Percentiles rank a stretch among this genome's conserved stretches.
These are phyloP conservation scores for Acipenser oxyrinchus DNA, from an alignment of 2,797 vertebrate genomes.

Conservation along the genomic window DNA sequence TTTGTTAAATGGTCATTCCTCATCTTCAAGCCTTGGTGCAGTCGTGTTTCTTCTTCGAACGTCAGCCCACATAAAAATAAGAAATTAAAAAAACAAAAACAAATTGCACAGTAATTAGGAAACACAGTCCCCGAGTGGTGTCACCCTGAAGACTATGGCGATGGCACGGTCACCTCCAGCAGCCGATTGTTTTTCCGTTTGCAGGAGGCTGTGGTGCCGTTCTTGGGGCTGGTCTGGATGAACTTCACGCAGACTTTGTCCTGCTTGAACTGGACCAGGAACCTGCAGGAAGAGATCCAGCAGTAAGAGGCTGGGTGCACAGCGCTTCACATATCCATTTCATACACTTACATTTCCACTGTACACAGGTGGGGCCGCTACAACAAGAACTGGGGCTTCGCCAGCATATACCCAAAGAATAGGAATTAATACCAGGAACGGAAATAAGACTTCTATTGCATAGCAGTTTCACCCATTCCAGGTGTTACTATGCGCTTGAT, in stretches of 20 bases:
- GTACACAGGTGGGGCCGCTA: no score
- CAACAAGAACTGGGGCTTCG: no score
- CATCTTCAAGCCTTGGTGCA: slow-evolving; percentile 23
- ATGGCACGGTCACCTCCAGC: slow-evolving; percentile 88
- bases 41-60: slow-evolving; percentile 25
- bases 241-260: slow-evolving; percentile 98
- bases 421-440: no score
- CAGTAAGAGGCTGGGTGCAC: no score
- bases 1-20: slow-evolving; percentile 7
- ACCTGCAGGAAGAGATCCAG: slow-evolving; percentile 53
- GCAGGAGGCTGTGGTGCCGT: slow-evolving; percentile 79
- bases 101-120: slow-evolving; percentile 68
- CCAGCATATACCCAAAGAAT: no score
- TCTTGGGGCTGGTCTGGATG: slow-evolving; percentile 79
- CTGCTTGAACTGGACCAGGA: slow-evolving; percentile 93
- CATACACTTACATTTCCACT: no score
- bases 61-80: slow-evolving; percentile 30
- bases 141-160: slow-evolving; percentile 33
- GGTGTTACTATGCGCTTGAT: no score
- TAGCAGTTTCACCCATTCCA: no score
- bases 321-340: no score
- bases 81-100: slow-evolving; percentile 40
- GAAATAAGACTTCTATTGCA: no score
- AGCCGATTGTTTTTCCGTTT: slow-evolving; percentile 97
- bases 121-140: slow-evolving; percentile 43